Evolutionary conservation across 2,888 invertebrate species (phyloP), one percentile per base, ranked within the genome.

Genomic region (Eulithis prunata): DNA sequence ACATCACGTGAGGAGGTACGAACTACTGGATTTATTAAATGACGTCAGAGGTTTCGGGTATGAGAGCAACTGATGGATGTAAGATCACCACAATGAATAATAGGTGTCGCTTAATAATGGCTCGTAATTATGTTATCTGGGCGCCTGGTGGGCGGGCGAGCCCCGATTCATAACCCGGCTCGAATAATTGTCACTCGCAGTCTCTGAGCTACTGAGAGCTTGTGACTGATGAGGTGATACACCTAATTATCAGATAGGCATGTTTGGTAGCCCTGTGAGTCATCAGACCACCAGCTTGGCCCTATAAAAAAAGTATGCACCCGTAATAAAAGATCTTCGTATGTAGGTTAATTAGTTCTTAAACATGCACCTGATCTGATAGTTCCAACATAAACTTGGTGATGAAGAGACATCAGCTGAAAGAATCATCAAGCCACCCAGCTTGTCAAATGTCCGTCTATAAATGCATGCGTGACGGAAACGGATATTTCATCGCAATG

Each of bases 101-200:
- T 90, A 83, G 83, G 78, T 73, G 83, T 80, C 87, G 84, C 83
- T 90, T 90, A 90, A 88, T 91, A 91, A 87, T 80, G 81, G 75
- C 69, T 79, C 79, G 84, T 91, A 90, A 91, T 91, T 91, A 87
- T 86, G 88, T 90, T 90, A 90, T 91, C 90, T 90, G 85, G 86
- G 78, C 83, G 76, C 80, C 75, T 73, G 47, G 63, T 81, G 85
- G 85, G 83, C 79, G 81, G 83, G 78, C 76, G 72, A 78, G 77
- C 81, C 74, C 82, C 84, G 84, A 91, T 91, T 87, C 87, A 89
- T 91, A 88, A 90, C 87, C 74, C 79, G 72, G 77, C 81, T 79
- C 87, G 87, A 88, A 90, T 91, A 90, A 90, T 89, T 90, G 90
- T 91, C 91, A 87, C 78, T 74, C 79, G 74, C 89, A 90, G 83